Conservation (phyloP, 2,113 vertebrate genomes). For the Lasiurus borealis region DNA sequence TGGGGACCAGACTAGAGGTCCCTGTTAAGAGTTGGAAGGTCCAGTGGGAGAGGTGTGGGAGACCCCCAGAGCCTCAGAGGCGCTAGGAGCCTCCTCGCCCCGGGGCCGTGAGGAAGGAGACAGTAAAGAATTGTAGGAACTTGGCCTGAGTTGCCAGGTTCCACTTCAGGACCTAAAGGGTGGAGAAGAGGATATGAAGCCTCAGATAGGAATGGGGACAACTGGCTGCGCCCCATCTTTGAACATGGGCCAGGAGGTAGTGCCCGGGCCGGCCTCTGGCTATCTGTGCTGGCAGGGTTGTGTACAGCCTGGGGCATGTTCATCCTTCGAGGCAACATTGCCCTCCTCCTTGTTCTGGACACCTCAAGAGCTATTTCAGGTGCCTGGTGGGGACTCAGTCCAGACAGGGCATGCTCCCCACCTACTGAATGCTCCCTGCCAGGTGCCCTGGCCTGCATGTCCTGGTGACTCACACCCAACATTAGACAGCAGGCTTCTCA, state of each 20-base stretch:
- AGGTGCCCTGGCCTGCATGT: not conserved
- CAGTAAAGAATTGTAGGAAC: not conserved
- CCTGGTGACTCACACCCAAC: not conserved
- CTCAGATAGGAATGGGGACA: too few relatives aligned
- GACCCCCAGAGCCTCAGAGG: not conserved
- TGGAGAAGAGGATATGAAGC: not conserved
- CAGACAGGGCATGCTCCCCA: not conserved
- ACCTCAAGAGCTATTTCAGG: conserved; percentile 18
- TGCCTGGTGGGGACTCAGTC: fast-evolving
- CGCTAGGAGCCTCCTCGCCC: not conserved
- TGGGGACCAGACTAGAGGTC: too few relatives aligned
- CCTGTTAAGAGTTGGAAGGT: not conserved
- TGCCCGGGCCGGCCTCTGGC: not conserved
- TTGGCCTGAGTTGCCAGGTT: not conserved
- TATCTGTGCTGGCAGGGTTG: not conserved
- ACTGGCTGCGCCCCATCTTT: not conserved
- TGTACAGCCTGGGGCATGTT: fast-evolving
- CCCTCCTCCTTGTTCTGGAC: not conserved
- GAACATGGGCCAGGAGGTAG: not conserved
- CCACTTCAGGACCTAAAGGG: not conserved
- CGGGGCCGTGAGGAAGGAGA: not conserved
- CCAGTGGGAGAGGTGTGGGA: too few relatives aligned
- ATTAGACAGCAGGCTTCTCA: fast-evolving
- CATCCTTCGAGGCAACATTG: fast-evolving
- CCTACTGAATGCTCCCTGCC: not conserved